Base-by-base conservation (phyloP, 2,113 vertebrate genomes). In the Lycocorax pyrrhopterus region DNA sequence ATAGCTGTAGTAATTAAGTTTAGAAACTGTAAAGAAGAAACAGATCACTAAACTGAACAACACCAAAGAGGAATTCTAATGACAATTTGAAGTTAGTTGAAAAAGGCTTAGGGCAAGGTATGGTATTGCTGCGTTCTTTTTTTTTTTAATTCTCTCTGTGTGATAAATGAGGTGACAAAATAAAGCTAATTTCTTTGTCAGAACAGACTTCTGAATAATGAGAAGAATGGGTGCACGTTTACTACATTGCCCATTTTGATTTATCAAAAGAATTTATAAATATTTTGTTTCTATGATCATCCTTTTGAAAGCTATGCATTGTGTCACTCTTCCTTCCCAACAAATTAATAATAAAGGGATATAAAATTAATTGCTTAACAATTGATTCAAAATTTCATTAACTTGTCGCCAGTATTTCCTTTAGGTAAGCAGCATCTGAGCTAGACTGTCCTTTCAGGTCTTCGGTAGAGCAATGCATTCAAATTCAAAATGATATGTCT, bases 91-190 rank as follows among this genome's bases (percentile, higher is more conserved):
- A 96, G 76, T 77, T 92, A 90, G 92, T 78, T 90, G 90, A 41
- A 88, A 88, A 93, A 93, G 51, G 76, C 92, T 96, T 72, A 93
- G 41, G 92, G 92, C 85, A 90, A 97, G 52, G 35, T 88, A 86
- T 0, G 25, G 13, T 81, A 84, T 92, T 84, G 83, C 33, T 56
- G 20, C 5, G n/a, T 71, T 62, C 2, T 47, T 9, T 26, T 84
- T 9, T 26, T 84, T 84, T 72, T 78, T 4, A 75, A 93, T 87
- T 91, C 44, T 71, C 41, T 90, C 19, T 59, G 55, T 80, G 75
- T 96, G 90, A 96, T 93, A 96, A 97, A 96, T 87, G 88, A 92
- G 52, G 56, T 93, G 93, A 95, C 93, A 96, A 95, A 96, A 94
- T 91, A 93, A 86, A 95, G 90, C 68, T 94, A 94, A 96, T 96